A percentile compares a stretch with the other conserved stretches of the same genome.
phyloP scores from a whole-genome alignment of 23 tunicate genomes.

The Halocynthia aurantium region DNA sequence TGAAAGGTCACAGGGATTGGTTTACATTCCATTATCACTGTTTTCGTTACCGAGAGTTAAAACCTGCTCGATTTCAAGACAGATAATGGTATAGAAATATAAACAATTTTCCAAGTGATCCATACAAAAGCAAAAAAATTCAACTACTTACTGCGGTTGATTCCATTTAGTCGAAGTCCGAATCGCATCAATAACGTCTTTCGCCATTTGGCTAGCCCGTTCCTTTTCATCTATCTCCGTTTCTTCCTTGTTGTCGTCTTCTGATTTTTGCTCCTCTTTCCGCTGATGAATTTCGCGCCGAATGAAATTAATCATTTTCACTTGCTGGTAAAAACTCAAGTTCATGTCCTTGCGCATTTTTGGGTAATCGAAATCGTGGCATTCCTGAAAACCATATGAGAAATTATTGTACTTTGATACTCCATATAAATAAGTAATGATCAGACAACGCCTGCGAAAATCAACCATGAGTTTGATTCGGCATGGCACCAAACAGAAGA shows the following conservation, averaged over 20 bases:
- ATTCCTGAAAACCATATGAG: not conserved
- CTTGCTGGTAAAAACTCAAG: conserved; percentile 88
- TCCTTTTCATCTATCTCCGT: not conserved
- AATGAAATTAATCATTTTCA: conserved; percentile 85
- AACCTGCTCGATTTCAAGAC: too few relatives aligned
- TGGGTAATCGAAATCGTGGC: conserved; percentile 68
- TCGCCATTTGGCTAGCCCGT: conserved; percentile 9
- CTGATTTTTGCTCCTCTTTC: not conserved
- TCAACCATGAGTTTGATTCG: too few relatives aligned
- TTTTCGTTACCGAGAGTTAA: too few relatives aligned
- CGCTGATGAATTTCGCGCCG: conserved; percentile 41
- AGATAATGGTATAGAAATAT: too few relatives aligned
- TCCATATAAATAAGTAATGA: too few relatives aligned
- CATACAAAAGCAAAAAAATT: too few relatives aligned
- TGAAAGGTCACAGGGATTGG: not conserved
- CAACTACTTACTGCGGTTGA: conserved; percentile 55
- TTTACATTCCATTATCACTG: too few relatives aligned
- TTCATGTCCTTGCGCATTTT: conserved; percentile 54
- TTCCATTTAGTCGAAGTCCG: conserved; percentile 73
- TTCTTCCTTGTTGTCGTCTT: not conserved
- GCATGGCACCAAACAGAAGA: too few relatives aligned
- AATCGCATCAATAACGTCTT: conserved; percentile 22
- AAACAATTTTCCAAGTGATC: too few relatives aligned
- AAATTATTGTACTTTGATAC: not conserved
- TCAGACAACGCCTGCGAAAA: too few relatives aligned